Conservation (phyloP, 2,797 vertebrate genomes). For the Sebastes aleutianus region DNA sequence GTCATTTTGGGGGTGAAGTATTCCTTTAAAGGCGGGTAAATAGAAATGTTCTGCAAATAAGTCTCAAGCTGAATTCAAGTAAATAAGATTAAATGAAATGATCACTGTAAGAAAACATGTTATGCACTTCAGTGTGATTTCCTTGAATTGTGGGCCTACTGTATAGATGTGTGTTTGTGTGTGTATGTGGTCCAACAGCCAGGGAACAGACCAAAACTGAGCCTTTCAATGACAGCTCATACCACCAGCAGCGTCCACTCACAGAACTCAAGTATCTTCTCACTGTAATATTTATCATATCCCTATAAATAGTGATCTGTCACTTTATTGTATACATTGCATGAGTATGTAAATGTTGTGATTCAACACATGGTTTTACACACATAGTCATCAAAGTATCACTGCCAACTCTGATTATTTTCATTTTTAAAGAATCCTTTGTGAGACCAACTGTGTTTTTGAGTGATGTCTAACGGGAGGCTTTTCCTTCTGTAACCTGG, state of each 20-base stretch:
- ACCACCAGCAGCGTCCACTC: background rate
- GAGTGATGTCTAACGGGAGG: slow-evolving; percentile 5
- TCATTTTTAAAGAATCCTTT: slow-evolving; percentile 8
- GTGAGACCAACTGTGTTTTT: slow-evolving; percentile 14
- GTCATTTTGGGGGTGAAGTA: background rate
- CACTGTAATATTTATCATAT: slow-evolving; percentile 2
- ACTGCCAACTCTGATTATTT: slow-evolving; percentile 60
- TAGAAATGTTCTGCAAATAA: background rate
- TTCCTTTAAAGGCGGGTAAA: background rate
- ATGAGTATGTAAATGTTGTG: slow-evolving; percentile 15
- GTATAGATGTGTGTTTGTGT: background rate
- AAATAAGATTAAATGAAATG: background rate
- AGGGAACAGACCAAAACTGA: background rate
- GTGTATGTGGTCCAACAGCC: background rate
- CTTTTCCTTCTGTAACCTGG: slow-evolving; percentile 15
- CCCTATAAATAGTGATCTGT: background rate
- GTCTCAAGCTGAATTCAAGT: background rate
- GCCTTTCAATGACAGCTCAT: background rate
- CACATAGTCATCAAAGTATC: slow-evolving; percentile 43
- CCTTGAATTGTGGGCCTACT: background rate
- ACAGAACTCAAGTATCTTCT: background rate
- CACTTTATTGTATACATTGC: background rate
- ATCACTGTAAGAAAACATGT: background rate
- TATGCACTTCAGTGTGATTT: background rate
- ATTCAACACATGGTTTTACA: slow-evolving; percentile 45